Evolutionary conservation across 1,140 invertebrate species (phyloP).

Genomic region (Drosophila novamexicana): DNA sequence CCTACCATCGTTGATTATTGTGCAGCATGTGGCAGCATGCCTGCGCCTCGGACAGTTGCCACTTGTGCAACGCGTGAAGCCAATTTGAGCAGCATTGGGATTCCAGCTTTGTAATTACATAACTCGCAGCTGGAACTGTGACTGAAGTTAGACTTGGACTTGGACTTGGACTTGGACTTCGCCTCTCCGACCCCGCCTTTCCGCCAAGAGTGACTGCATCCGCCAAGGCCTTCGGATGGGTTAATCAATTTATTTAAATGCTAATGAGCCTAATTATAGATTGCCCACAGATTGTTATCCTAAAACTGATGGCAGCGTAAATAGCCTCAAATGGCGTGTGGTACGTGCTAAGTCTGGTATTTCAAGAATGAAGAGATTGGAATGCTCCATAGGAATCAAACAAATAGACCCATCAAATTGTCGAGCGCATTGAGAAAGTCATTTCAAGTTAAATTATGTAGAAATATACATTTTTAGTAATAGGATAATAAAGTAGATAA

Average conservation of each 20-base stretch:
- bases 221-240: slow-evolving; percentile 25
- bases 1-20: slow-evolving; percentile 46
- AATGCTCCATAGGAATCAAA: not conserved
- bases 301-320: slow-evolving; percentile 18
- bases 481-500: too few relatives aligned
- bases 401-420: too few relatives aligned
- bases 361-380: slow-evolving; percentile 3
- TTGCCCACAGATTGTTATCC: slow-evolving; percentile 36
- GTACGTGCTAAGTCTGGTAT: not conserved
- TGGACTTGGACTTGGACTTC: not conserved
- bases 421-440: too few relatives aligned
- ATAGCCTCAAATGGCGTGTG: slow-evolving; percentile 5
- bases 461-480: too few relatives aligned
- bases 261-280: slow-evolving; percentile 49
- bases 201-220: not conserved
- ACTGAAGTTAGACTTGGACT: not conserved
- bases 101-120: slow-evolving; percentile 53
- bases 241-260: slow-evolving; percentile 60
- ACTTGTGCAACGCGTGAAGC: slow-evolving; percentile 24
- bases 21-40: slow-evolving; percentile 44
- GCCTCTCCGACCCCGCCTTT: not conserved
- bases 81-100: slow-evolving; percentile 39
- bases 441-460: too few relatives aligned
- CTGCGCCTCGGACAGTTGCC: slow-evolving; percentile 5
- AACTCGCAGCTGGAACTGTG: slow-evolving; percentile 38